Conservation (phyloP, 2,888 invertebrate genomes). For the Melanotus villosus region DNA sequence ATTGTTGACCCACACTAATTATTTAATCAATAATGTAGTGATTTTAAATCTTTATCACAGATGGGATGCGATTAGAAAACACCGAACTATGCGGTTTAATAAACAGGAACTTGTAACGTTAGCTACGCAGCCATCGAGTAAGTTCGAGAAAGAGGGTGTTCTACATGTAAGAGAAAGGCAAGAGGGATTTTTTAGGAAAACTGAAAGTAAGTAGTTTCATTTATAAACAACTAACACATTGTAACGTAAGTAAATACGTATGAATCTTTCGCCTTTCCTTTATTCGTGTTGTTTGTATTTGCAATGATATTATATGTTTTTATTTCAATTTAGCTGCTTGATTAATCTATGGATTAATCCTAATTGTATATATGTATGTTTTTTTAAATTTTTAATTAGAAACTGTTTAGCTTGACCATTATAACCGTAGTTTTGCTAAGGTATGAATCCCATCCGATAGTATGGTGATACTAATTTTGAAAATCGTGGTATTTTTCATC, state of each 20-base stretch:
- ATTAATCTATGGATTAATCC: too few relatives aligned
- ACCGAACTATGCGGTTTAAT: conserved; percentile 85
- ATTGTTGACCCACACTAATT: conserved; percentile 7
- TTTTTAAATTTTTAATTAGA: too few relatives aligned
- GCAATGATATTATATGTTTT: too few relatives aligned
- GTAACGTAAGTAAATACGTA: not conserved
- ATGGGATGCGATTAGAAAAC: conserved; percentile 32
- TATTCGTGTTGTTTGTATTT: too few relatives aligned
- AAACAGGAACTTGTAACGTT: conserved; percentile 88
- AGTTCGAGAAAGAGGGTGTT: conserved; percentile 93
- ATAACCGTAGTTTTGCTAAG: too few relatives aligned
- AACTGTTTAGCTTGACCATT: too few relatives aligned
- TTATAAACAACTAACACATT: not conserved
- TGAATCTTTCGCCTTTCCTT: too few relatives aligned
- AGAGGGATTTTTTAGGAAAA: conserved; percentile 91
- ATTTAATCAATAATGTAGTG: conserved; percentile 6
- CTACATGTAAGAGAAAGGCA: conserved; percentile 89
- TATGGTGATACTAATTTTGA: too few relatives aligned
- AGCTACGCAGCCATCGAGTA: conserved; percentile 88
- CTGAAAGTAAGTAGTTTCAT: conserved; percentile 84
- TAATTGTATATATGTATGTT: too few relatives aligned
- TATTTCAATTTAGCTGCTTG: too few relatives aligned
- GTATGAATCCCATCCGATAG: too few relatives aligned
- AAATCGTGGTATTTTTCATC: too few relatives aligned
- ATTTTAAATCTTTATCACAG: conserved; percentile 20